A percentile compares a stretch with the other conserved stretches of the same genome.
phyloP scores from a whole-genome alignment of 2,797 vertebrate species.

The Anniella stebbinsi region DNA sequence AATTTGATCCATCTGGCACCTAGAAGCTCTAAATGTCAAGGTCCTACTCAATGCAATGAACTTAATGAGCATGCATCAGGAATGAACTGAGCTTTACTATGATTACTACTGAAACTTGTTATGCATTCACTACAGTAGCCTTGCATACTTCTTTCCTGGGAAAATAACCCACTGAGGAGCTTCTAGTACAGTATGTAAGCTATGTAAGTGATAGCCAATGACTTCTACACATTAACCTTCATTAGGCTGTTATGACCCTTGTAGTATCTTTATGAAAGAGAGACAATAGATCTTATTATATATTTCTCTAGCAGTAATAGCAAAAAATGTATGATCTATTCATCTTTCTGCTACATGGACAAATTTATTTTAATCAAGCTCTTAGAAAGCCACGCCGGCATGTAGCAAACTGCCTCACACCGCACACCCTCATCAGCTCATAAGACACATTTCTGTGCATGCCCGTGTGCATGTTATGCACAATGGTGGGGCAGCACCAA shows the following conservation, averaged over 20 bases:
- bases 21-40: constrained; percentile 57
- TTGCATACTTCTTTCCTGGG: constrained; percentile 29
- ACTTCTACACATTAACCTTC: constrained; percentile 28
- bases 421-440: background rate
- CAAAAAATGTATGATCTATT: background rate
- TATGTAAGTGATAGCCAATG: background rate
- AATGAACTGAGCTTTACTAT: constrained; percentile 46
- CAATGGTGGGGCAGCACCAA: background rate
- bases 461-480: background rate
- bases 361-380: background rate
- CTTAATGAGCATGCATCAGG: constrained; percentile 56
- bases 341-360: background rate
- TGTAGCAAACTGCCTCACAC: background rate
- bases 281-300: constrained; percentile 36
- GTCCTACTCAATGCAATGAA: constrained; percentile 61
- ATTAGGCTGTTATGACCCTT: constrained; percentile 34
- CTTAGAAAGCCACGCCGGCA: background rate
- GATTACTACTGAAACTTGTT: constrained; percentile 32
- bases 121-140: constrained; percentile 31
- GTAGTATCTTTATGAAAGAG: constrained; percentile 37
- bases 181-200: constrained; percentile 12
- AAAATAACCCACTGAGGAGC: constrained; percentile 20
- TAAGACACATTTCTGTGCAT: background rate
- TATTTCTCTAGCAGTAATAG: constrained; percentile 27
- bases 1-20: constrained; percentile 47